Conservation (phyloP, 2,113 vertebrate genomes). For the Lycaon pictus region DNA sequence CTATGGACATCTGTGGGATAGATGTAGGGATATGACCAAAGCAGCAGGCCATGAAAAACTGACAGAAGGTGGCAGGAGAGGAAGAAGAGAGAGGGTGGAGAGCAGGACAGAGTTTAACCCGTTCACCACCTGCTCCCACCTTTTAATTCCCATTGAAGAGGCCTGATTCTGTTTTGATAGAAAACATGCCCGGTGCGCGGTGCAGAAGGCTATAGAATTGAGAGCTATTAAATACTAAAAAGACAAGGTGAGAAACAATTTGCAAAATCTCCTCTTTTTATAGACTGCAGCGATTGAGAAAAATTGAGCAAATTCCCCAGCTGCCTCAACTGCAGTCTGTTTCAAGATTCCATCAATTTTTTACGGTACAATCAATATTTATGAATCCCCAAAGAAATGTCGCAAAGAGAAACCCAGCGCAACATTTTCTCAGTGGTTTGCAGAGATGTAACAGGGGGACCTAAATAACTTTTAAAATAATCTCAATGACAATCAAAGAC, state of each 20-base stretch:
- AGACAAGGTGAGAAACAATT: slow-evolving; percentile 94
- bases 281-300: slow-evolving; percentile 94
- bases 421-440: slow-evolving; percentile 89
- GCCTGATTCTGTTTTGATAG: slow-evolving; percentile 88
- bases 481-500: slow-evolving; percentile 92
- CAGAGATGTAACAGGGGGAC: slow-evolving; percentile 88
- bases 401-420: slow-evolving; percentile 93
- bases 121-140: slow-evolving; percentile 73
- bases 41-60: slow-evolving; percentile 22
- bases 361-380: slow-evolving; percentile 99
- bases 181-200: slow-evolving; percentile 84
- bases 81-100: slow-evolving; percentile 68
- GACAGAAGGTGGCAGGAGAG: neutral
- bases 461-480: slow-evolving; percentile 94
- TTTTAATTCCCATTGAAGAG: slow-evolving; percentile 89
- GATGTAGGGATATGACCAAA: neutral
- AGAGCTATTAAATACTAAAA: slow-evolving; percentile 93
- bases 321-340: slow-evolving; percentile 91
- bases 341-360: slow-evolving; percentile 96
- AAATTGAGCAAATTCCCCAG: slow-evolving; percentile 95
- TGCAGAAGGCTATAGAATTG: slow-evolving; percentile 89
- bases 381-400: slow-evolving; percentile 98
- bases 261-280: slow-evolving; percentile 94
- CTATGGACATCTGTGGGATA: neutral
- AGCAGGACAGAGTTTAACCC: slow-evolving; percentile 82